Conservation (phyloP, 2,113 vertebrate genomes). For the Ondatra zibethicus region DNA sequence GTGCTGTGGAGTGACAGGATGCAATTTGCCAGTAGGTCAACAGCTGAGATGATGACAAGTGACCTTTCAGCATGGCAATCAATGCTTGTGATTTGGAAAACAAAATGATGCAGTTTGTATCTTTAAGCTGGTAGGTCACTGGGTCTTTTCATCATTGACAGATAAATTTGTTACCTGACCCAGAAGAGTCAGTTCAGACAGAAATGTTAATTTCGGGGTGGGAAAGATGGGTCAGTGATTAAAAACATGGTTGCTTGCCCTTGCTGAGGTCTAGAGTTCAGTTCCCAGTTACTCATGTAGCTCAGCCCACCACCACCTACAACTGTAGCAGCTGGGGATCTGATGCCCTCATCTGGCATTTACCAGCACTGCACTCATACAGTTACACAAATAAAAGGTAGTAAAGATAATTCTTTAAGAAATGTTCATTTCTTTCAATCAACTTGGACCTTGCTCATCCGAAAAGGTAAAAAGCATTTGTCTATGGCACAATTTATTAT, state of each 20-base stretch:
- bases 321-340: not conserved
- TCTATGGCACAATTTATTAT: not conserved
- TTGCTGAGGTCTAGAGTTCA: not conserved
- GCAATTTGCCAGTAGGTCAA: slow-evolving; percentile 75
- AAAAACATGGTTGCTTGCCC: not conserved
- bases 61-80: slow-evolving; percentile 75
- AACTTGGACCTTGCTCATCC: slow-evolving; percentile 50
- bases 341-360: not conserved
- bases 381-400: not conserved
- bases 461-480: slow-evolving; percentile 38
- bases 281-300: no score
- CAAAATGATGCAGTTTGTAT: slow-evolving; percentile 77
- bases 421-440: slow-evolving; percentile 65
- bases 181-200: slow-evolving; percentile 37
- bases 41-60: slow-evolving; percentile 63
- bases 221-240: not conserved
- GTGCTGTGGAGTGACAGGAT: slow-evolving; percentile 60
- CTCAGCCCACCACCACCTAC: not conserved
- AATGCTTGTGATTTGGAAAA: slow-evolving; percentile 77
- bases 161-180: slow-evolving; percentile 63
- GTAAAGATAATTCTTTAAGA: no score
- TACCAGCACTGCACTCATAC: no score
- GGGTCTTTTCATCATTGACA: slow-evolving; percentile 58
- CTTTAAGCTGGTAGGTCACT: slow-evolving; percentile 50
- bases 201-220: slow-evolving; percentile 68